Conservation (phyloP, 2,888 invertebrate species). For the Gasteruption jaculator region DNA sequence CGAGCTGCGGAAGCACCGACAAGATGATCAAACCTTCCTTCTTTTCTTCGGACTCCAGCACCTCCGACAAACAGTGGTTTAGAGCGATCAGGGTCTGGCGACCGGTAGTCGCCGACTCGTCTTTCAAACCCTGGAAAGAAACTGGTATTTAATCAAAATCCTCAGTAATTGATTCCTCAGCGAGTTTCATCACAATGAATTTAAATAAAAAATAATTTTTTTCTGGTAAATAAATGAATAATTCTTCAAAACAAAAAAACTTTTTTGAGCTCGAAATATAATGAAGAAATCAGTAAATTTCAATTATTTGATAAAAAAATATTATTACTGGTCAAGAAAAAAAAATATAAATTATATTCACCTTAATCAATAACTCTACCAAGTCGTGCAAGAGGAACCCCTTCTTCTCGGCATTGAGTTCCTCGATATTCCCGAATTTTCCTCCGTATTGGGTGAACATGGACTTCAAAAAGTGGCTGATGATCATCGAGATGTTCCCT, state of each 20-base stretch:
- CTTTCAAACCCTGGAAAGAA: conserved; percentile 62
- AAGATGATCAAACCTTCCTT: conserved; percentile 57
- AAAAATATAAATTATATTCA: conserved; percentile 32
- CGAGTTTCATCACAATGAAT: not conserved
- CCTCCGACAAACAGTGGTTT: conserved; percentile 56
- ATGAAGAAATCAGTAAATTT: conserved; percentile 10
- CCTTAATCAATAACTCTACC: conserved; percentile 57
- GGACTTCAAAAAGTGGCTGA: conserved; percentile 65
- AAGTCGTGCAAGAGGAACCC: conserved; percentile 54
- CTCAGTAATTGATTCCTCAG: conserved; percentile 4
- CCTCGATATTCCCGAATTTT: conserved; percentile 50
- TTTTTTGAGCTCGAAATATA: not conserved
- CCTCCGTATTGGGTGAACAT: conserved; percentile 58
- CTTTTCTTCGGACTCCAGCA: conserved; percentile 64
- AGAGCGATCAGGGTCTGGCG: conserved; percentile 67
- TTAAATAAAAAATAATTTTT: conserved; percentile 4
- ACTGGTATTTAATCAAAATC: conserved; percentile 13
- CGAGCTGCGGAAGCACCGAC: conserved; percentile 61
- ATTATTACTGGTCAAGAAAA: not conserved
- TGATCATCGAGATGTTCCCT: conserved; percentile 65
- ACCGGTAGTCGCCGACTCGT: conserved; percentile 72
- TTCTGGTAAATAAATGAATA: too few species aligned
- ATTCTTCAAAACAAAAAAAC: not conserved
- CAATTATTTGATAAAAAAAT: conserved; percentile 17
- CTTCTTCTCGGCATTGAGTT: conserved; percentile 43